phyloP scores from a whole-genome alignment of 2,113 vertebrate species.

The Chlorodrepanis virens region DNA sequence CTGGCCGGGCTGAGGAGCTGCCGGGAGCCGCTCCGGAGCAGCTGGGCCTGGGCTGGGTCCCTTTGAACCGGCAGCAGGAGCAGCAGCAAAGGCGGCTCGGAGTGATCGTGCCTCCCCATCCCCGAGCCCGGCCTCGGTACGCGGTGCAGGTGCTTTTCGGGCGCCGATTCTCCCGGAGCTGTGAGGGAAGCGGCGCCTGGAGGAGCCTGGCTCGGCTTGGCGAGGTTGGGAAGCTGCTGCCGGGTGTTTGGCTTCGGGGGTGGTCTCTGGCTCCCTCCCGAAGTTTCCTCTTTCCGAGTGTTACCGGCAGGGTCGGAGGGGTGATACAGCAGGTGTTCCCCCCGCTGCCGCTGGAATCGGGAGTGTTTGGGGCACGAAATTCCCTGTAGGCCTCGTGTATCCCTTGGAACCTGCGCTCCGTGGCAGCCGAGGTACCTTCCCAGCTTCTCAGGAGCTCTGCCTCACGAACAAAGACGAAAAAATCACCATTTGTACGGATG shows the following conservation, averaged over 20 bases:
- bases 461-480: constrained; percentile 1
- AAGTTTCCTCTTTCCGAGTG: constrained; percentile 1
- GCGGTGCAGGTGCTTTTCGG: background rate
- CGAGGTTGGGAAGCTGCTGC: background rate
- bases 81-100: background rate
- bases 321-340: background rate
- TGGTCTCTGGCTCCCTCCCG: background rate
- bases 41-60: constrained; percentile 21
- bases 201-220: background rate
- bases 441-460: background rate
- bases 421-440: background rate
- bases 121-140: background rate
- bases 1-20: constrained; percentile 13
- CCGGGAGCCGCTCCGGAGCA: background rate
- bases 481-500: background rate
- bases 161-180: background rate
- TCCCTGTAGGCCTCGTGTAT: constrained; percentile 23
- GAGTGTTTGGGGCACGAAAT: background rate
- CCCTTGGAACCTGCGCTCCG: constrained; percentile 13
- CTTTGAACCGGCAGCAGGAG: background rate
- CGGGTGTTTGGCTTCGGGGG: background rate
- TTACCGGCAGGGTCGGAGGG: background rate
- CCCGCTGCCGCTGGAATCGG: background rate
- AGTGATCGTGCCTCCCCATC: background rate
- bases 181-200: background rate